Evolutionary conservation across 1,140 invertebrate species (phyloP).

Genomic region (Samia ricini): DNA sequence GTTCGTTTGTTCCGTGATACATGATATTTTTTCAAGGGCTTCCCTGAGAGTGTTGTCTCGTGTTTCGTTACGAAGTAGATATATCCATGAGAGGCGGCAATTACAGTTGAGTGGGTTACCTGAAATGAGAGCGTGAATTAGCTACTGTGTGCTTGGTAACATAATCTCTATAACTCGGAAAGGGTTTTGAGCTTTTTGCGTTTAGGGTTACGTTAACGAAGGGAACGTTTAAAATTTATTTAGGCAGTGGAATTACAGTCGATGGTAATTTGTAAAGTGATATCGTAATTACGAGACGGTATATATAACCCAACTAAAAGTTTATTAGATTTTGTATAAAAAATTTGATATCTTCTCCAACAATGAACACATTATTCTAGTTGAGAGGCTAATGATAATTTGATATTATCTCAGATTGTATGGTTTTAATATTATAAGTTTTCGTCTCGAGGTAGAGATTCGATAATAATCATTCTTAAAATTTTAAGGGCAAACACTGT

Average conservation of each 20-base stretch:
- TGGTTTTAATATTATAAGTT: no score
- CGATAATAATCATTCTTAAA: no score
- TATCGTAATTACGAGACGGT: not conserved
- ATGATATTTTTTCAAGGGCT: slow-evolving; percentile 79
- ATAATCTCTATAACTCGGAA: not conserved
- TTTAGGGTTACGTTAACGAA: no score
- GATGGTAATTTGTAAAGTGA: not conserved
- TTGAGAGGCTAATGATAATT: not conserved
- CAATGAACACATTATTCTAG: not conserved
- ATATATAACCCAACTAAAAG: not conserved
- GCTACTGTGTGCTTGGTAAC: not conserved
- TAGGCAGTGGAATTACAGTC: not conserved
- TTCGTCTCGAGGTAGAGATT: no score
- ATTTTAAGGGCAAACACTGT: no score
- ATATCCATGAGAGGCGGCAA: slow-evolving; percentile 83
- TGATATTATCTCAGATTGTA: no score
- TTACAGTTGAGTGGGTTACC: slow-evolving; percentile 83
- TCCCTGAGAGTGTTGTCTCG: slow-evolving; percentile 77
- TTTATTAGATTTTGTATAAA: not conserved
- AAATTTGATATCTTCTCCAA: not conserved
- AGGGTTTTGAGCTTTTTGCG: not conserved
- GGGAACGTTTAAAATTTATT: not conserved
- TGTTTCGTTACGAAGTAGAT: slow-evolving; percentile 80
- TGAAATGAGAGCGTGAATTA: slow-evolving; percentile 59
- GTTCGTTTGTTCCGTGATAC: slow-evolving; percentile 50